These are phyloP conservation scores for Murina feae DNA, from an alignment of 2,113 vertebrate species.

Conservation along the genomic window DNA sequence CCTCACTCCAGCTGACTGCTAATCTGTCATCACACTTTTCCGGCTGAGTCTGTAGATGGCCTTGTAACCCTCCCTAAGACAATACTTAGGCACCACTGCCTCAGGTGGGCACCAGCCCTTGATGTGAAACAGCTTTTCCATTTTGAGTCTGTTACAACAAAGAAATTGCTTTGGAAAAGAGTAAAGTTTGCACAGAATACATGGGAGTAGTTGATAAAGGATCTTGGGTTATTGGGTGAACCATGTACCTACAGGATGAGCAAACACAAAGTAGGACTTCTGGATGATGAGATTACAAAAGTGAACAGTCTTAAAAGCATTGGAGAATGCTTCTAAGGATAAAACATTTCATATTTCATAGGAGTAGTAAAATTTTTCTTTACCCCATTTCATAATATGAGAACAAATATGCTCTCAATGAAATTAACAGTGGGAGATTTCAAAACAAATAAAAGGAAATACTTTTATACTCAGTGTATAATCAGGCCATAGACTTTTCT, in stretches of 20 bases:
- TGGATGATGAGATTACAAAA: background rate
- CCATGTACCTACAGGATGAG: background rate
- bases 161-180: background rate
- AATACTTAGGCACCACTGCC: background rate
- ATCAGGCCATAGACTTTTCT: constrained; percentile 46
- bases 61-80: background rate
- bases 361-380: background rate
- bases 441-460: constrained; percentile 71
- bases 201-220: background rate
- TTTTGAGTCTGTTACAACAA: background rate
- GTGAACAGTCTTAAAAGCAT: background rate
- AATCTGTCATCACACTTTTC: background rate
- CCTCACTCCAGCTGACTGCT: background rate
- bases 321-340: background rate
- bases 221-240: background rate
- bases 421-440: constrained; percentile 56
- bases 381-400: constrained; percentile 21
- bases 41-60: background rate
- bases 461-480: constrained; percentile 38
- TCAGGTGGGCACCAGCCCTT: background rate
- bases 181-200: background rate
- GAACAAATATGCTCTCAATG: constrained; percentile 35
- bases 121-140: background rate
- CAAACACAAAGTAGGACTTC: background rate
- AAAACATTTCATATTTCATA: background rate